Evolutionary conservation across 2,113 vertebrate species (phyloP).

Genomic region (Oncorhynchus mykiss): DNA sequence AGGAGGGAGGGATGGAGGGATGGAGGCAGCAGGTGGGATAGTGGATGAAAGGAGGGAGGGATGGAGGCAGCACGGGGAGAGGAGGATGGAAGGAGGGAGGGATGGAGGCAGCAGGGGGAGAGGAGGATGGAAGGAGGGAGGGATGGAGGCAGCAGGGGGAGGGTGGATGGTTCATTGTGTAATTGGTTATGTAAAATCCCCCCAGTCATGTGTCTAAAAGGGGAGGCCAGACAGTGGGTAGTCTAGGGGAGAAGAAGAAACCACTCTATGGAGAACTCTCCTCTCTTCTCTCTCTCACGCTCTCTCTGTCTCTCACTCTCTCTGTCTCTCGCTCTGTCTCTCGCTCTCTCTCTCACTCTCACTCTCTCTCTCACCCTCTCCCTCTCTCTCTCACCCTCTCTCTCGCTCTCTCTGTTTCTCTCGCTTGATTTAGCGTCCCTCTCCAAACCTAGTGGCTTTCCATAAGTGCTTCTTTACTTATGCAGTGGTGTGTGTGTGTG

Average conservation of each 20-base stretch:
- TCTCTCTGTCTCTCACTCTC: background rate
- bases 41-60: too few relatives aligned
- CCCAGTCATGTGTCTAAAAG: background rate
- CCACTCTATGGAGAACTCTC: background rate
- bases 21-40: background rate
- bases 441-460: too few relatives aligned
- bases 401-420: slow-evolving; percentile 5
- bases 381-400: too few relatives aligned
- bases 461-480: too few relatives aligned
- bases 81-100: too few relatives aligned
- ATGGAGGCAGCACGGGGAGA: slow-evolving; percentile 1
- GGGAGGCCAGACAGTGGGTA: slow-evolving; percentile 50
- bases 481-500: too few relatives aligned
- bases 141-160: slow-evolving; percentile 1
- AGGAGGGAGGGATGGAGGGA: too few relatives aligned
- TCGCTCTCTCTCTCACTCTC: background rate
- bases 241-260: background rate
- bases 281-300: background rate
- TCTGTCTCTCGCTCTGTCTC: slow-evolving; percentile 12
- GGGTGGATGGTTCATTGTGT: slow-evolving; percentile 32
- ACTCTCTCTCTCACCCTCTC: too few relatives aligned
- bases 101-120: background rate
- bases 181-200: slow-evolving; percentile 64
- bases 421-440: too few relatives aligned
- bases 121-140: too few relatives aligned